Evolutionary conservation across 2,888 invertebrate species (phyloP).

Genomic region (Ligdia adustata): DNA sequence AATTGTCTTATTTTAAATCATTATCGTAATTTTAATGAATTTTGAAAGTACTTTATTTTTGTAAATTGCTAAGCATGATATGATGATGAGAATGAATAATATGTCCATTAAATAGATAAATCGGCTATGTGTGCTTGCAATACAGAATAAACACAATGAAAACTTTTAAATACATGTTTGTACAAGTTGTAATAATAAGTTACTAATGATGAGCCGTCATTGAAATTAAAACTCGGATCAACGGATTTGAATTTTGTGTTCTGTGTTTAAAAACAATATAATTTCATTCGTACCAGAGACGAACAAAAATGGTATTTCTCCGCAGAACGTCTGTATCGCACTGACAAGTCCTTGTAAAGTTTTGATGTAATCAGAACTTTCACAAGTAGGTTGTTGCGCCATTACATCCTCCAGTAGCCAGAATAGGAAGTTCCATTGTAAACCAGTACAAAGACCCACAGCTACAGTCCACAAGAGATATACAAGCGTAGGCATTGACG

Average conservation of each 20-base stretch:
- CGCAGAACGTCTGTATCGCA: constrained; percentile 91
- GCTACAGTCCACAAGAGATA: constrained; percentile 92
- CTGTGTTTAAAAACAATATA: not conserved
- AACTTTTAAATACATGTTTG: no score
- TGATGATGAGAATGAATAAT: no score
- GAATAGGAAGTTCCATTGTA: constrained; percentile 95
- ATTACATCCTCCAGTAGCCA: constrained; percentile 92
- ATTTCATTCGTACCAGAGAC: constrained; percentile 84
- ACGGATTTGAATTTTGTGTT: not conserved
- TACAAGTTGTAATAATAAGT: no score
- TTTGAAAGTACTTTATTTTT: no score
- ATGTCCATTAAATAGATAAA: no score
- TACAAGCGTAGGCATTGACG: constrained; percentile 86
- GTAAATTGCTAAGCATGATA: no score
- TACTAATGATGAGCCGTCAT: no score
- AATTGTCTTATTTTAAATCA: no score
- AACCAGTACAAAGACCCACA: constrained; percentile 92
- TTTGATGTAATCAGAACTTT: constrained; percentile 84
- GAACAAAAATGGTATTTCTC: constrained; percentile 95
- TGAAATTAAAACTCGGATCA: not conserved
- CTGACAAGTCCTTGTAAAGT: constrained; percentile 89
- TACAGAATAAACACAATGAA: no score
- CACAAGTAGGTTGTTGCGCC: constrained; percentile 59
- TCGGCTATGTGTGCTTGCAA: no score
- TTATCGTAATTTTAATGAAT: not conserved